Percentiles rank a stretch among this genome's conserved stretches.
phyloP scores from a whole-genome alignment of 2,113 vertebrate genomes.

The Cyanistes caeruleus region DNA sequence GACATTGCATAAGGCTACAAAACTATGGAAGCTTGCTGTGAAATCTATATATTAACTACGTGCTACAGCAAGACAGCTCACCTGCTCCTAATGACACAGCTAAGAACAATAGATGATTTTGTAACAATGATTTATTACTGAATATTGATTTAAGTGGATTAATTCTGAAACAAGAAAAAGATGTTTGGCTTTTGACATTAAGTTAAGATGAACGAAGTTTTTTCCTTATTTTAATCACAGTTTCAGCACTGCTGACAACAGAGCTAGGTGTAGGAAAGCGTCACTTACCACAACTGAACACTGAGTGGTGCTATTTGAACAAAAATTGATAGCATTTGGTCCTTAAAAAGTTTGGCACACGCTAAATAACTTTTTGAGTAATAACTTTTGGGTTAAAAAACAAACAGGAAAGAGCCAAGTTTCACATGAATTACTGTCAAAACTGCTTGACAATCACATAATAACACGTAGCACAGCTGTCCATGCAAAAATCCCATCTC shows the following conservation, averaged over 20 bases:
- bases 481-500: background rate
- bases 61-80: background rate
- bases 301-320: slow-evolving; percentile 21
- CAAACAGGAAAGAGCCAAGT: background rate
- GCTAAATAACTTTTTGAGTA: background rate
- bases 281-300: background rate
- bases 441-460: background rate
- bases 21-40: background rate
- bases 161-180: background rate
- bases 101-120: background rate
- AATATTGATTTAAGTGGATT: background rate
- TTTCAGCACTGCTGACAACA: background rate
- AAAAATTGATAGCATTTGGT: background rate
- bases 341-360: background rate
- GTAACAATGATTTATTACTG: background rate
- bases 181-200: background rate
- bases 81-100: accelerated
- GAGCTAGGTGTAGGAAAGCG: accelerated
- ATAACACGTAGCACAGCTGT: background rate
- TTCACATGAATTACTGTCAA: background rate
- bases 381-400: background rate
- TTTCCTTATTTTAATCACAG: background rate
- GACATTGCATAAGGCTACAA: background rate
- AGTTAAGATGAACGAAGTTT: background rate
- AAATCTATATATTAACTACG: background rate